Evolutionary conservation across 2,888 invertebrate genomes (phyloP).

Genomic region (Drosophila rubida): DNA sequence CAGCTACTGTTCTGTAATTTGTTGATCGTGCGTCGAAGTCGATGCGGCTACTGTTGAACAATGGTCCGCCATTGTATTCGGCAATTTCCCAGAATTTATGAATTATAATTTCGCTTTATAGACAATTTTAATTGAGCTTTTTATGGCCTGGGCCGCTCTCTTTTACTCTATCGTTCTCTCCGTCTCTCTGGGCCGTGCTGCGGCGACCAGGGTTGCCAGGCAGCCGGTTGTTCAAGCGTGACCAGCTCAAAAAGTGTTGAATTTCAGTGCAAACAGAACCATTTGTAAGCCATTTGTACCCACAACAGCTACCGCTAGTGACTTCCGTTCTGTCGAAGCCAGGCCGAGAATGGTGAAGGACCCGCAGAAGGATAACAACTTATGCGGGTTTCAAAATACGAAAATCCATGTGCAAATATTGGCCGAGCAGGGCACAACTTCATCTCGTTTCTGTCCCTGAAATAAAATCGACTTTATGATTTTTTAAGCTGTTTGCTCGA

Average conservation of each 20-base stretch:
- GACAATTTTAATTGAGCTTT: slow-evolving; percentile 84
- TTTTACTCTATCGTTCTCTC: background rate
- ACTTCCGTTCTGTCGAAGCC: slow-evolving; percentile 48
- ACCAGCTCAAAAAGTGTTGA: slow-evolving; percentile 42
- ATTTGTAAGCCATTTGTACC: slow-evolving; percentile 76
- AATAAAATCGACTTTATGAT: slow-evolving; percentile 67
- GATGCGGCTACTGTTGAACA: slow-evolving; percentile 61
- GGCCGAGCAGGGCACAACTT: slow-evolving; percentile 21
- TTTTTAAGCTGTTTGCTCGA: slow-evolving; percentile 76
- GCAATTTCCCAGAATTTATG: slow-evolving; percentile 85
- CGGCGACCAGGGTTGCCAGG: slow-evolving; percentile 13
- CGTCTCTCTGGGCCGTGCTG: background rate
- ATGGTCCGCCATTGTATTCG: slow-evolving; percentile 82
- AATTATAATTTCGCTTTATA: slow-evolving; percentile 82
- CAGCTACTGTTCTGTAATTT: slow-evolving; percentile 61
- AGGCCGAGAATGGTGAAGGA: slow-evolving; percentile 15
- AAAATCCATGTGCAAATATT: slow-evolving; percentile 73
- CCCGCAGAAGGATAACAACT: slow-evolving; percentile 50
- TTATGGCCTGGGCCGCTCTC: slow-evolving; percentile 63
- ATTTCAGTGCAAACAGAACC: slow-evolving; percentile 70
- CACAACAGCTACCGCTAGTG: slow-evolving; percentile 52
- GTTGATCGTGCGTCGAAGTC: slow-evolving; percentile 61
- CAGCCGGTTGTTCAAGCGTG: slow-evolving; percentile 11
- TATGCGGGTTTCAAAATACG: slow-evolving; percentile 30
- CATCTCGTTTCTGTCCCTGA: slow-evolving; percentile 46